Base-by-base conservation (phyloP, 2,113 vertebrate species). In the Rhombomys opimus region DNA sequence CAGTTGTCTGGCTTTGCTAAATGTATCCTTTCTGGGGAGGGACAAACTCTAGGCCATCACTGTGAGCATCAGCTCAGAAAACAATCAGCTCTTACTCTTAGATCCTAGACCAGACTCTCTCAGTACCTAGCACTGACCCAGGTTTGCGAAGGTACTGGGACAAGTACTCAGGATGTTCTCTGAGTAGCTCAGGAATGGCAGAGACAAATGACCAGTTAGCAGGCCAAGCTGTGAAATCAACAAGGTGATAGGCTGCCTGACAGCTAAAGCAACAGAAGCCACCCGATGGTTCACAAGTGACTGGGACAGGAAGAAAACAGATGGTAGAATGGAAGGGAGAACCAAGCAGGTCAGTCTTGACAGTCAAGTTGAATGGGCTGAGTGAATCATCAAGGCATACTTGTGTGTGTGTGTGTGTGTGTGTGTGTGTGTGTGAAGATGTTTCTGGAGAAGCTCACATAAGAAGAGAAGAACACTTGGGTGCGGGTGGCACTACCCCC, bases 1-100 rank as follows among this genome's bases (percentile, higher is more conserved):
- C 11, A 15, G 8, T 22, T 23, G 38, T 41, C 23, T 32, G 87
- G 5, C 70, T 3, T 2, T 0, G 20, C 50, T 0, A 4, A 50
- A 13, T 13, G 5, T 25, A 14, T 70, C 32, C 35, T 46, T 23
- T 38, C 14, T 1, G 22, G 3, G 3, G 1, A 22, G 38, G 11
- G 46, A 20, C 38, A 5, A 38, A 1, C 7, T n/a, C 52, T 30
- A 30, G 61, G 27, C 1, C 6, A 13, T 38, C 20, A 73, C 87
- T 82, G 14, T 23, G 0, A 0, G 63, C 11, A 57, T 38, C 54
- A 77, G 76, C 41, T 61, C 72, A 78, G 84, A 57, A 65, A 41
- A 13, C 7, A 7, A 57, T 90, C 46, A 2, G 38, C 76, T n/a
- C 59, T 38, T 14, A 1, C 4, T 23, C 41, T n/a, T 11, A 20